Evolutionary conservation across 2,113 vertebrate species (phyloP), one percentile per base, ranked within the genome.

Genomic region (Willisornis vidua): DNA sequence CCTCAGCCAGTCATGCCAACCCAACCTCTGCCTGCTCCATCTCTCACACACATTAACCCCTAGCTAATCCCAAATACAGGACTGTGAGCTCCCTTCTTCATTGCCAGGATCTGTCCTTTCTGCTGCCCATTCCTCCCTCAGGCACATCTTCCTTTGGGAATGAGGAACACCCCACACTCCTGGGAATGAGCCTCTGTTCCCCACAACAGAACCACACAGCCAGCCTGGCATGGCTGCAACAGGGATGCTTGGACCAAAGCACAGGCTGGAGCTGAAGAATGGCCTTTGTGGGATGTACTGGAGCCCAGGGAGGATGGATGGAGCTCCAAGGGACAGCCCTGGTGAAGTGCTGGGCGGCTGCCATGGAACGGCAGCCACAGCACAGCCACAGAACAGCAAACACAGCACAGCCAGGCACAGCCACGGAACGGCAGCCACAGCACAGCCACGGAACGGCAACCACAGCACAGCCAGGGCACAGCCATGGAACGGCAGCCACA

Each of bases 281-380:
- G 3, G 33, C 57, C 62, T 84, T 65, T 51, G 45, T 26, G 48
- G 4, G n/a, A 54, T 26, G 71, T 29, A 26, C 18, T 43, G 39
- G 89, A 46, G 15, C 25, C 37, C 80, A 19, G 26, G 19, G 6
- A 45, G 61, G 62, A 59, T 6, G n/a, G 19, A 45, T 43, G 18
- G 49, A 55, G 26, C n/a, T 48, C 37, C 23, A 14, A 49, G 46
- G 45, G 3, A 75, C 0, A 72, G 48, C 22, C 26, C 16, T 10
- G 0, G 1, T 93, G 94, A 67, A 91, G 52, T 86, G 59, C 55
- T 65, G 6, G 10, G 17, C 1, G 3, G 15, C 58, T 29, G 61
- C 96, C 97, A 84, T 95, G 57, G 68, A 70, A 93, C 7, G 92
- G 94, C 89, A 94, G 78, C 16, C 46, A 1, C 43, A 12, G 72